Base-by-base conservation (phyloP, 2,797 vertebrate genomes). In the Sciurus vulgaris region DNA sequence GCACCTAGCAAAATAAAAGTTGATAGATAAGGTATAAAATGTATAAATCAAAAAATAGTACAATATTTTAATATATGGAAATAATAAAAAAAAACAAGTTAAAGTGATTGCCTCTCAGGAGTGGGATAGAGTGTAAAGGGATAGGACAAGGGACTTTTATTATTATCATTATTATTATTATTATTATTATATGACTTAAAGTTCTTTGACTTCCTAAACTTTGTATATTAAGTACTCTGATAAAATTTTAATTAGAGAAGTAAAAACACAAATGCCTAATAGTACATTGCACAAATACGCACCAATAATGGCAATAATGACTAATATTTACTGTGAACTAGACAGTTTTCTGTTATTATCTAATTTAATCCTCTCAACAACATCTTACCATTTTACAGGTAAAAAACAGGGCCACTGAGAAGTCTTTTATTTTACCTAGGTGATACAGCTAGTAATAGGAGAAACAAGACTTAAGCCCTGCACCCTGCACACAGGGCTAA, bases 21-120 rank as follows among this genome's bases (percentile, higher is more conserved):
- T 41, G 73, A 41, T 20, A 24, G 47, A n/a, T 26, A 56, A 79
- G 4, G 5, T 28, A 79, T 15, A 28, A 28, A 35, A 12, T 22
- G 3, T 65, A 54, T 9, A 35, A 81, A 72, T 28, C 12, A 59
- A 77, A 92, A 94, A 61, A 44, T 18, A 74, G 33, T 8, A 47
- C 0, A 44, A 35, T n/a, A 74, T 65, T 91, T 54, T 94, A 8
- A 61, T 61, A 78, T 35, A 61, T 8, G n/a, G 11, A 86, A 96
- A 89, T 90, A 72, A 54, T 94, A 77, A n/a, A 44, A 93, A 81
- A 8, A 69, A 84, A 72, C 20, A 77, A 26, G 3, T 51, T 78
- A 87, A 28, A 84, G 41, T 61, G 9, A 8, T 47, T 93, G 9
- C n/a, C 26, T 63, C 8, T 70, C 56, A 49, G 12, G 69, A 54